Evolutionary conservation across 2,888 invertebrate species (phyloP).

Genomic region (Acleris cristana): DNA sequence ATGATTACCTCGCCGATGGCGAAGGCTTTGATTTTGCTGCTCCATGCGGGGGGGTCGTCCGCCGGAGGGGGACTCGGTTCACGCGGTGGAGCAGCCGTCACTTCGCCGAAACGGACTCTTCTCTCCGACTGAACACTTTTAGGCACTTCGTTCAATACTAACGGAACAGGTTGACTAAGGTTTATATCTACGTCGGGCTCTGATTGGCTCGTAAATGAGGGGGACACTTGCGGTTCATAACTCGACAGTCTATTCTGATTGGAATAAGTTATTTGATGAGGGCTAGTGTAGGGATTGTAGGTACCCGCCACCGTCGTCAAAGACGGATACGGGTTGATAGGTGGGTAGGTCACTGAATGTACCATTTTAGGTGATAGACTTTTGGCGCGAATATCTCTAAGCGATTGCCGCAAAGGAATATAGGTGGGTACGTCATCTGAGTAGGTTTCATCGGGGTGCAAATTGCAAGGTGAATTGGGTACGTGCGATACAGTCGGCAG

Average conservation of each 20-base stretch:
- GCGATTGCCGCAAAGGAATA: slow-evolving; percentile 60
- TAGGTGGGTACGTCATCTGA: slow-evolving; percentile 54
- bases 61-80: slow-evolving; percentile 64
- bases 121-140: slow-evolving; percentile 76
- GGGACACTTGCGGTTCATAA: slow-evolving; percentile 57
- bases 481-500: slow-evolving; percentile 77
- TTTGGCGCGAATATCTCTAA: slow-evolving; percentile 66
- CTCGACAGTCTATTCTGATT: slow-evolving; percentile 54
- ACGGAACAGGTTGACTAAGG: slow-evolving; percentile 59
- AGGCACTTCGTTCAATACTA: slow-evolving; percentile 58
- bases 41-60: slow-evolving; percentile 76
- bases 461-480: slow-evolving; percentile 75
- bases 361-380: slow-evolving; percentile 66
- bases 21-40: slow-evolving; percentile 82
- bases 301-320: slow-evolving; percentile 79
- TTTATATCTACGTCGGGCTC: slow-evolving; percentile 72
- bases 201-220: slow-evolving; percentile 60
- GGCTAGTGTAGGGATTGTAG: slow-evolving; percentile 76
- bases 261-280: slow-evolving; percentile 62
- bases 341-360: slow-evolving; percentile 77
- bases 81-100: slow-evolving; percentile 70
- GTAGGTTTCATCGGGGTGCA: slow-evolving; percentile 72
- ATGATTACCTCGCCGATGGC: slow-evolving; percentile 84
- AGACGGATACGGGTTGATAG: slow-evolving; percentile 74
- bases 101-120: slow-evolving; percentile 79